Evolutionary conservation across 2,888 invertebrate species (phyloP).

Genomic region (Oscheius sp.): DNA sequence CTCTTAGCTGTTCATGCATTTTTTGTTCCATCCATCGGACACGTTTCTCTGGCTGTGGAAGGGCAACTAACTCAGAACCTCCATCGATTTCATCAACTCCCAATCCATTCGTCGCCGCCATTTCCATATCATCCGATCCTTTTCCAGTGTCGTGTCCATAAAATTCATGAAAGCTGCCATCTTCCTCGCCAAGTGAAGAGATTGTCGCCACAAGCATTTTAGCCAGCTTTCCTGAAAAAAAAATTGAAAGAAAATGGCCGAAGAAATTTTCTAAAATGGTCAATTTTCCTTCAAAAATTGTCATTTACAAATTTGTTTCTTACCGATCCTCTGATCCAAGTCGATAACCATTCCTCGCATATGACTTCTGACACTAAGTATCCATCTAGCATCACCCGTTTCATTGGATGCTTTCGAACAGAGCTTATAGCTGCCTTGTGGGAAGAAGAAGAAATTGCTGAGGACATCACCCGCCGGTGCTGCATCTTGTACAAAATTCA

Average conservation of each 20-base stretch:
- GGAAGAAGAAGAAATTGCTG: conserved; percentile 85
- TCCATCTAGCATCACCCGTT: conserved; percentile 83
- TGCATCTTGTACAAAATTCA: conserved; percentile 14
- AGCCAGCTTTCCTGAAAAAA: no score
- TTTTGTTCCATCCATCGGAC: conserved; percentile 67
- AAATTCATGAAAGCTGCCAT: conserved; percentile 41
- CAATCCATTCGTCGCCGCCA: no score
- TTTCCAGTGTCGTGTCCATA: conserved; percentile 30
- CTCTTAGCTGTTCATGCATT: conserved; percentile 95
- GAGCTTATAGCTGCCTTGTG: conserved; percentile 97
- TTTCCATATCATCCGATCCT: conserved; percentile 34
- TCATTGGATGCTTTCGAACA: conserved; percentile 76
- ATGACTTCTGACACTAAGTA: conserved; percentile 96
- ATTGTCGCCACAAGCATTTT: conserved; percentile 92
- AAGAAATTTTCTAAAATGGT: neutral
- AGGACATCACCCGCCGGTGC: conserved; percentile 57
- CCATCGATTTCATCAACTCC: conserved; percentile 48
- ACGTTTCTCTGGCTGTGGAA: conserved; percentile 42
- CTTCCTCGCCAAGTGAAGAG: conserved; percentile 80
- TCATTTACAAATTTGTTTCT: no score
- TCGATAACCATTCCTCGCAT: conserved; percentile 80
- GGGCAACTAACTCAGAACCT: conserved; percentile 41
- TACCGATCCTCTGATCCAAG: conserved; percentile 58
- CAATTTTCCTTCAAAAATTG: neutral
- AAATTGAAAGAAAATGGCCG: conserved; percentile 74